Conservation (phyloP, 2,113 vertebrate genomes). For the Myodes glareolus region DNA sequence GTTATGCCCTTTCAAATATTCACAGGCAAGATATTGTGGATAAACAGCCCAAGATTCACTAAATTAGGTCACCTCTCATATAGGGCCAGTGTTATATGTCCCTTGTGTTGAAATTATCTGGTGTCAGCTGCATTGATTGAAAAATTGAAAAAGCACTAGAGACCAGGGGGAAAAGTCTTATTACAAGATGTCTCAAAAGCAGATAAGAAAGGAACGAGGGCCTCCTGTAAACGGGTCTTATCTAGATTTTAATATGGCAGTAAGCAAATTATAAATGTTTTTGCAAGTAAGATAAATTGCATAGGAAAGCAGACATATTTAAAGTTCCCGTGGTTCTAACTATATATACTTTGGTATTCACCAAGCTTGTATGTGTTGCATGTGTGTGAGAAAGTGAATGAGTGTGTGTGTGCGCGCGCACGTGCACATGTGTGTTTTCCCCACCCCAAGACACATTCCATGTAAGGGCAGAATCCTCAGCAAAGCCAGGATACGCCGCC, state of each 20-base stretch:
- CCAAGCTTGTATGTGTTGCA: neutral
- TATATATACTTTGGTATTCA: neutral
- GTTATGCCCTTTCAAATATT: slow-evolving; percentile 64
- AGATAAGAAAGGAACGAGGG: slow-evolving; percentile 51
- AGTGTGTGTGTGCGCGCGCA: neutral
- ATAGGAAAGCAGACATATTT: neutral
- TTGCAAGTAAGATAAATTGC: slow-evolving; percentile 57
- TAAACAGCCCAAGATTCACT: slow-evolving; percentile 67
- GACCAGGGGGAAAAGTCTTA: slow-evolving; percentile 20
- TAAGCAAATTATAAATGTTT: slow-evolving; percentile 65
- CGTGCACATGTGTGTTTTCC: neutral
- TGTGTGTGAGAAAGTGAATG: neutral
- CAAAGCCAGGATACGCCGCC: neutral
- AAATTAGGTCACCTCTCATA: slow-evolving; percentile 55
- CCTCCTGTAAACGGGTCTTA: slow-evolving; percentile 54
- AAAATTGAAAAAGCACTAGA: slow-evolving; percentile 67
- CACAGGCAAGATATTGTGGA: slow-evolving; percentile 45
- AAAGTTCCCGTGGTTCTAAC: slow-evolving; percentile 45
- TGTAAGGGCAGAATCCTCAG: no score
- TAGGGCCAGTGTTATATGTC: neutral
- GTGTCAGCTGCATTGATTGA: slow-evolving; percentile 47
- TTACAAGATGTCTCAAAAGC: slow-evolving; percentile 63
- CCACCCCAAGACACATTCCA: neutral
- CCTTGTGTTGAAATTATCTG: slow-evolving; percentile 51
- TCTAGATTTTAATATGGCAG: slow-evolving; percentile 72